Evolutionary conservation across 2,797 vertebrate species (phyloP), one percentile per base, ranked within the genome.

Genomic region (Poeciliopsis paucimaculata): DNA sequence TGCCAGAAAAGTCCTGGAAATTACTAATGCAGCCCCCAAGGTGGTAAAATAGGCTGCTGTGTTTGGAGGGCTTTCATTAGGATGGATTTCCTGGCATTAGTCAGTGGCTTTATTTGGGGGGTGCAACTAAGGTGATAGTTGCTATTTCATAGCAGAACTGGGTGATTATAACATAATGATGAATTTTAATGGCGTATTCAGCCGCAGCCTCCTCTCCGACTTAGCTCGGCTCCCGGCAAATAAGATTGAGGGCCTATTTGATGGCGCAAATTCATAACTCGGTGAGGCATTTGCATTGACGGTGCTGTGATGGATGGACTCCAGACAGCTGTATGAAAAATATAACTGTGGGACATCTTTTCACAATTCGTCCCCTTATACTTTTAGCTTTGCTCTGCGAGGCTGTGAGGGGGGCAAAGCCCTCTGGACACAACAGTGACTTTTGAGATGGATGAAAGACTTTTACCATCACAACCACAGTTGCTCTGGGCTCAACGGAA

Each of bases 321-420:
- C 0, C 16, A 85, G 85, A 83, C 72, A 79, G 79, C 26, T 66
- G 76, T 49, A 73, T 77, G 53, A 87, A 82, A 87, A 91, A 83
- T 79, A 87, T 87, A 78, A 86, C 91, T 86, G 79, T 81, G 71
- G 90, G 93, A 90, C 86, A 89, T 90, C 75, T 89, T 83, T 76
- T 81, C 80, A 79, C 85, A 85, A 87, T 91, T 89, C 89, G 73
- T 85, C 68, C 75, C 76, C 36, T 4, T 26, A 2, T 82, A 84
- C 79, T 90, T 79, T 49, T 73, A 86, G 78, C 34, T 4, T 39
- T 46, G 18, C 68, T 78, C 45, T 64, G 76, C 70, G 80, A 86
- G 49, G 49, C 8, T 20, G 2, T 9, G 49, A 20, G 49, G 49
- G 20, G 1, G 39, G 1, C 86, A 90, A 81, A 80, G 66, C 87